Evolutionary conservation across 2,888 invertebrate genomes (phyloP).

Genomic region (Sarcophaga variegata): DNA sequence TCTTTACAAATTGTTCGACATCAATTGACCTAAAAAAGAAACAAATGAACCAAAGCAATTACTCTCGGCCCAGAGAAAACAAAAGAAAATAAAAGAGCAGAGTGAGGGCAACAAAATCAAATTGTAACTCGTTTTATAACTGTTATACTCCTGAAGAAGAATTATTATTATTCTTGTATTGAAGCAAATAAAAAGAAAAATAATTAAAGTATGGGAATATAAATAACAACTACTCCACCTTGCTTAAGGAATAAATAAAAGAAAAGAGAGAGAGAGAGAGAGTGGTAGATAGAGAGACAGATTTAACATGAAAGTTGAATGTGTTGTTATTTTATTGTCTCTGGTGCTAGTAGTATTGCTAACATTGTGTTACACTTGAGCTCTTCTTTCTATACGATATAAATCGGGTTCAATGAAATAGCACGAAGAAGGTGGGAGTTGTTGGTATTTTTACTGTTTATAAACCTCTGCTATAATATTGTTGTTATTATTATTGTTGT

Average conservation of each 20-base stretch:
- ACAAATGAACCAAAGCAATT: slow-evolving; percentile 1
- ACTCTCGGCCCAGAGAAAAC: slow-evolving; percentile 3
- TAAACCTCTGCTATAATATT: neutral
- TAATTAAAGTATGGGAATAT: neutral
- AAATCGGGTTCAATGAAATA: slow-evolving; percentile 68
- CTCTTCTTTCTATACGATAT: slow-evolving; percentile 13
- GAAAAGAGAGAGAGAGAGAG: neutral
- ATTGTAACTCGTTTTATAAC: neutral
- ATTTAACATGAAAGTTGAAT: neutral
- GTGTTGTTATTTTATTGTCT: neutral
- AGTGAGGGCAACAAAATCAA: neutral
- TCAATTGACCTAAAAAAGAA: slow-evolving; percentile 18
- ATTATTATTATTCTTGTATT: neutral
- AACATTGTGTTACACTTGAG: slow-evolving; percentile 57
- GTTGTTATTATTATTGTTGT: slow-evolving; percentile 41
- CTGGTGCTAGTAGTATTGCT: neutral
- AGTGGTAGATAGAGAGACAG: neutral
- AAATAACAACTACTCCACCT: neutral
- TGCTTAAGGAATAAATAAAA: neutral
- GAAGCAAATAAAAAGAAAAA: neutral
- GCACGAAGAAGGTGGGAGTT: slow-evolving; percentile 66
- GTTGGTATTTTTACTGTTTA: slow-evolving; percentile 50
- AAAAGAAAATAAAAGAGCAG: neutral
- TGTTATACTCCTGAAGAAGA: neutral
- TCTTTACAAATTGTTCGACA: neutral